phyloP scores from a whole-genome alignment of 2,888 invertebrate species.

The Papilio demoleus region DNA sequence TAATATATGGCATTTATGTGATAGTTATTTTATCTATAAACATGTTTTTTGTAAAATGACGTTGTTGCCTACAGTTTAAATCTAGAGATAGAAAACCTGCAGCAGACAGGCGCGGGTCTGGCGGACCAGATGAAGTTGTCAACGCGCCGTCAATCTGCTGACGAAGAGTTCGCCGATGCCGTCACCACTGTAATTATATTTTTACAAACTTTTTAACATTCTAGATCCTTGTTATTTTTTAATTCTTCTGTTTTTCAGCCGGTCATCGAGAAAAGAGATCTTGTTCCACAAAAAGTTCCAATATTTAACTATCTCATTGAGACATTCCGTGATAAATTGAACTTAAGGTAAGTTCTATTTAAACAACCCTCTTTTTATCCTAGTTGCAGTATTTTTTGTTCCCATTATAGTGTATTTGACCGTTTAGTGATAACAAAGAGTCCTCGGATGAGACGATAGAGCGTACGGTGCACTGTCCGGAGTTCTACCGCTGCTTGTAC shows the following conservation, averaged over 20 bases:
- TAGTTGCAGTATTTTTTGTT: no score
- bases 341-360: conserved; percentile 54
- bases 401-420: no score
- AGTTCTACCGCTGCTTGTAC: conserved; percentile 72
- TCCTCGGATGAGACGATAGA: conserved; percentile 46
- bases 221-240: not conserved
- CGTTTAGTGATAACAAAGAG: conserved; percentile 48
- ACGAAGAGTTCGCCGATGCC: conserved; percentile 83
- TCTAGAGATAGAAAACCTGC: conserved; percentile 57
- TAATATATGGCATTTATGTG: no score
- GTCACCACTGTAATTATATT: conserved; percentile 76
- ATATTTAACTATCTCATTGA: conserved; percentile 69
- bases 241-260: conserved; percentile 60
- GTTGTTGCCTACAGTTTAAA: no score
- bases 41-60: not conserved
- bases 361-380: not conserved
- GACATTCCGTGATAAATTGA: conserved; percentile 66
- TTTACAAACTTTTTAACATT: not conserved
- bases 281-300: conserved; percentile 62
- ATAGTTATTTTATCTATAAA: no score
- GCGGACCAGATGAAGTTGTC: conserved; percentile 54
- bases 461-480: conserved; percentile 56
- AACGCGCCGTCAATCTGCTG: conserved; percentile 72
- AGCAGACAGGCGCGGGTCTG: conserved; percentile 62
- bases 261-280: conserved; percentile 78